Evolutionary conservation across 2,888 invertebrate species (phyloP), one percentile per base, ranked within the genome.

Genomic region (Caenorhabditis macrosperma): DNA sequence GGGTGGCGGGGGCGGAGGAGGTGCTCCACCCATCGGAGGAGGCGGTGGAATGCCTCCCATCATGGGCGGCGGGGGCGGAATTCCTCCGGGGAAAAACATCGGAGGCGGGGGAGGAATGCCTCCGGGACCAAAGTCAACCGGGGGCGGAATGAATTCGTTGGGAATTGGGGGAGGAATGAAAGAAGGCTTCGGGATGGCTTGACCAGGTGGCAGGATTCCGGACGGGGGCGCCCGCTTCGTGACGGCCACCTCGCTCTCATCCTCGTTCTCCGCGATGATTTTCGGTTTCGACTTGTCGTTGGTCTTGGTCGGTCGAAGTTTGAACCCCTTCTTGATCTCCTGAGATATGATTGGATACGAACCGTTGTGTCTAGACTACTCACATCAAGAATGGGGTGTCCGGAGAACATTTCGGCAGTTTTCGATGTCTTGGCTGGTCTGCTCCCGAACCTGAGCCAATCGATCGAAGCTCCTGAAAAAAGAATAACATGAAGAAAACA

Each of bases 301-400:
- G 24, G 89, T 89, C 69, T 85, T 84, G 38, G 89, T 88, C 24
- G 88, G 88, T 50, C 87, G 83, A 57, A 89, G 85, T 68, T 84
- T 85, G 69, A 89, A 85, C 54, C 89, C 89, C 60, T 81, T 79
- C 64, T 86, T 85, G 84, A 89, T 89, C 52, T 89, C 89, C 85
- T 85, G 57, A 55, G 83, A 77, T 15, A n/a, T n/a, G n/a, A n/a
- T n/a, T n/a, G n/a, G n/a, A n/a, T 44, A 30, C 24, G 20, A 55
- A 55, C 33, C 33, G 7, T 15, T 10, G 5, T 4, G 10, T 22
- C 9, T 7, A 44, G 28, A 41, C 33, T 46, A 74, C 69, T 64
- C n/a, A 79, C 79, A 69, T 79, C 79, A 79, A 79, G 79, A 79
- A 79, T 79, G 79, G 79, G 79, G 79, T 79, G 57, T 75, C 75